Evolutionary conservation across 2,113 vertebrate species (phyloP).

Genomic region (Smithornis capensis): DNA sequence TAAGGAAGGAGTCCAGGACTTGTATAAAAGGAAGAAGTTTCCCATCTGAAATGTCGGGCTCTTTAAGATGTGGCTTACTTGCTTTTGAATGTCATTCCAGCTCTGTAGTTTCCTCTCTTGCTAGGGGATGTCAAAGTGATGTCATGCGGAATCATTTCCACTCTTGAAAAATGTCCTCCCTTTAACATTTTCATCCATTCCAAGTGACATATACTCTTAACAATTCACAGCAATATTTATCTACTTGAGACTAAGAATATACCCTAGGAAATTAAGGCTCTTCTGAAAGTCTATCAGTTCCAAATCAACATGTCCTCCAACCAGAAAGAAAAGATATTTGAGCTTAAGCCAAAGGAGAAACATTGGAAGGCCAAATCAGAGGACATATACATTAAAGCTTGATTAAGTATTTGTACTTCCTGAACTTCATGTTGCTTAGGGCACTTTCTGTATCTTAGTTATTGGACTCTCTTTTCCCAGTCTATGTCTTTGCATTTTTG

Average conservation of each 20-base stretch:
- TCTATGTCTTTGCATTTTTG: not conserved
- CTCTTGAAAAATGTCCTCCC: not conserved
- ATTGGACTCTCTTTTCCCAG: not conserved
- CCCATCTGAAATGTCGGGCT: not conserved
- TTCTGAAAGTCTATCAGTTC: not conserved
- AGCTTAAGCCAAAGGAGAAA: not conserved
- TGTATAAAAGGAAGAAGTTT: not conserved
- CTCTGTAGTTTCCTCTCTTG: not conserved
- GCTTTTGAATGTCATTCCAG: not conserved
- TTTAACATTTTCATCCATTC: constrained; percentile 2
- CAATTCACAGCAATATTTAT: constrained; percentile 12
- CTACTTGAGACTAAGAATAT: constrained; percentile 7
- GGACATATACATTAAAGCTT: not conserved
- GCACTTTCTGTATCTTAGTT: not conserved
- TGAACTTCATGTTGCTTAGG: not conserved
- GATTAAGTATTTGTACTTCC: constrained; percentile 33
- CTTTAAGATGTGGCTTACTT: not conserved
- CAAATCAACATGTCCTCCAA: not conserved
- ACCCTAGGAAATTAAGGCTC: not conserved
- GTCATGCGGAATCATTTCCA: not conserved
- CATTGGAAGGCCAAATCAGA: not conserved
- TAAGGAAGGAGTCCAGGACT: not conserved
- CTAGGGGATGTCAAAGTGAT: not conserved
- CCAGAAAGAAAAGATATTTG: not conserved
- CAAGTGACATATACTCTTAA: constrained; percentile 9